A percentile compares a stretch with the other conserved stretches of the same genome.
These are phyloP conservation scores for Teinopalpus imperialis DNA, from an alignment of 2,888 invertebrate genomes.

Conservation along the genomic window DNA sequence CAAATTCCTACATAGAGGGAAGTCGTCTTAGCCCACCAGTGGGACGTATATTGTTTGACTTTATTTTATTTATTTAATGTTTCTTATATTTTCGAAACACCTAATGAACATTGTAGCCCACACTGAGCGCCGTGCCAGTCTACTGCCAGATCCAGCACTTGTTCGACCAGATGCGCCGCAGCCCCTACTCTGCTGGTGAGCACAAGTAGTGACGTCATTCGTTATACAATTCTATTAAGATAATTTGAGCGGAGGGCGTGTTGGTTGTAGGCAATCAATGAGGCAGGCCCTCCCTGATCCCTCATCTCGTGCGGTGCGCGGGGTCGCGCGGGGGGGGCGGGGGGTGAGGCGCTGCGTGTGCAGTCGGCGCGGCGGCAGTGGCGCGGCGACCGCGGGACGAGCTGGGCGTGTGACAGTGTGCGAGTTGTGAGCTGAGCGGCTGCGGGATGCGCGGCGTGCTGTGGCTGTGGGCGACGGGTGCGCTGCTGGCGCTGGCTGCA, in stretches of 20 bases:
- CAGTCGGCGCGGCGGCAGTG: constrained; percentile 35
- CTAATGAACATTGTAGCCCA: too few relatives aligned
- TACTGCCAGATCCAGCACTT: background rate
- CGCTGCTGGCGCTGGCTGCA: constrained; percentile 44
- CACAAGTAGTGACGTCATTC: background rate
- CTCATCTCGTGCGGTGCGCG: constrained; percentile 24
- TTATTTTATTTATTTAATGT: too few relatives aligned
- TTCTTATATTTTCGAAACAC: too few relatives aligned
- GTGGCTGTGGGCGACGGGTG: constrained; percentile 39
- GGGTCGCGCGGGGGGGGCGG: constrained; percentile 24
- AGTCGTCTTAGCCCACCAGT: too few relatives aligned
- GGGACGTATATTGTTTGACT: too few relatives aligned
- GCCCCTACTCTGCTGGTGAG: background rate
- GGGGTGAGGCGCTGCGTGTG: constrained; percentile 23
- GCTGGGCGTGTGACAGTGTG: constrained; percentile 32
- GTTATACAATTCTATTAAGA: background rate
- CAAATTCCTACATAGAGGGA: too few relatives aligned
- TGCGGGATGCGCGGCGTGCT: constrained; percentile 30
- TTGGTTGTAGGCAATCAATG: constrained; percentile 16
- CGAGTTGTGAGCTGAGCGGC: constrained; percentile 13
- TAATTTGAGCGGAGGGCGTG: constrained; percentile 10
- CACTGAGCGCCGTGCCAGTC: background rate
- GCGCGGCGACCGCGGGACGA: constrained; percentile 25
- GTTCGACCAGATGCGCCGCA: background rate
- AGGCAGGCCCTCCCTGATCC: background rate